A percentile compares a stretch with the other conserved stretches of the same genome.
These are phyloP conservation scores for Nothocercus julius DNA, from an alignment of 2,113 vertebrate species.

Conservation along the genomic window DNA sequence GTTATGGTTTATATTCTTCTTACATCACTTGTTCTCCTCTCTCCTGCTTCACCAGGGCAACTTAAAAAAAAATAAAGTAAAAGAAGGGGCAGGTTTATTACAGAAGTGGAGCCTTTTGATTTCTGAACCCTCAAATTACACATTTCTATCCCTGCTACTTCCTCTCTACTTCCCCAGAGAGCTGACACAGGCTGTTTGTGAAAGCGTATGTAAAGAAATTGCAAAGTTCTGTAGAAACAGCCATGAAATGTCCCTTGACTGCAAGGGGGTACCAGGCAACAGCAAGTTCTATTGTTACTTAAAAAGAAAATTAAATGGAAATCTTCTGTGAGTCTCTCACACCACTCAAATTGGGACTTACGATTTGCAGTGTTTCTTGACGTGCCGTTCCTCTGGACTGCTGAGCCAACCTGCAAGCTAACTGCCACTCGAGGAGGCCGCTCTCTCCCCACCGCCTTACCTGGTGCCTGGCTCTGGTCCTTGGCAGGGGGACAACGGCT, in stretches of 20 bases:
- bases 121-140: not conserved
- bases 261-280: not conserved
- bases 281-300: not conserved
- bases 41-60: not conserved
- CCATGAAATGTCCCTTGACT: not conserved
- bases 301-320: not conserved
- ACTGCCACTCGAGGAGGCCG: not conserved
- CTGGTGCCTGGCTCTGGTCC: not conserved
- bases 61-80: too few species aligned
- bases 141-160: not conserved
- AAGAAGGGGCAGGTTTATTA: not conserved
- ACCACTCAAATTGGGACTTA: not conserved
- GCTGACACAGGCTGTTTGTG: not conserved
- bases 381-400: not conserved
- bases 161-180: not conserved
- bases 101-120: not conserved
- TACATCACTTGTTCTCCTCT: not conserved
- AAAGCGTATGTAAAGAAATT: not conserved
- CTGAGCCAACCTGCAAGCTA: not conserved
- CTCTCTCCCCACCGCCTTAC: not conserved
- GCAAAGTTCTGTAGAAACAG: not conserved
- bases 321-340: not conserved
- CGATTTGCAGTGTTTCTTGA: not conserved
- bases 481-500: not conserved
- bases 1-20: not conserved